Conservation (phyloP, 1,140 invertebrate genomes). For the Magallana ariakensis region DNA sequence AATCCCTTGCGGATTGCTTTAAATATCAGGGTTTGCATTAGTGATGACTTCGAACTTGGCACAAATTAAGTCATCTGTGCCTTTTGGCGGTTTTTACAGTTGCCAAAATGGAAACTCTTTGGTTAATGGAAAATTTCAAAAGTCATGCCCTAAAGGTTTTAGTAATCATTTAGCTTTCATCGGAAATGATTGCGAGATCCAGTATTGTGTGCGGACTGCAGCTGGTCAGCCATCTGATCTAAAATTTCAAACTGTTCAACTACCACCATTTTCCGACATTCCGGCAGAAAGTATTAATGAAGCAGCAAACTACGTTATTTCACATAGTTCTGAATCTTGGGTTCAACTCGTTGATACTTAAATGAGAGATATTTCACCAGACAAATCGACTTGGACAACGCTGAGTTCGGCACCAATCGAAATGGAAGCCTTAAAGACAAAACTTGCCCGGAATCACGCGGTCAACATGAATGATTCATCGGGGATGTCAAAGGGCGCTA, state of each 20-base stretch:
- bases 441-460: too few species aligned
- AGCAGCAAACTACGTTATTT: slow-evolving; percentile 80
- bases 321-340: slow-evolving; percentile 79
- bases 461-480: background rate
- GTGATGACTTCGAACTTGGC: slow-evolving; percentile 66
- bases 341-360: background rate
- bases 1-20: slow-evolving; percentile 53
- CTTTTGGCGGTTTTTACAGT: slow-evolving; percentile 70
- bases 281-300: slow-evolving; percentile 37
- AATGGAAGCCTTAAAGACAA: background rate
- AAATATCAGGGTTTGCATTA: slow-evolving; percentile 62
- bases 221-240: slow-evolving; percentile 55
- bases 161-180: slow-evolving; percentile 68
- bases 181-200: slow-evolving; percentile 75
- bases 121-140: slow-evolving; percentile 25
- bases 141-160: slow-evolving; percentile 66
- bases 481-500: background rate
- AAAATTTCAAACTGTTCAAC: slow-evolving; percentile 57
- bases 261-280: slow-evolving; percentile 64
- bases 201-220: slow-evolving; percentile 68
- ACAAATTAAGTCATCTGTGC: slow-evolving; percentile 56
- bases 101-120: slow-evolving; percentile 68
- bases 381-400: background rate
- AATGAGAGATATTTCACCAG: background rate
- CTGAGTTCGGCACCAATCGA: background rate